phyloP scores from a whole-genome alignment of 2,797 vertebrate species.

The Clamator glandarius region DNA sequence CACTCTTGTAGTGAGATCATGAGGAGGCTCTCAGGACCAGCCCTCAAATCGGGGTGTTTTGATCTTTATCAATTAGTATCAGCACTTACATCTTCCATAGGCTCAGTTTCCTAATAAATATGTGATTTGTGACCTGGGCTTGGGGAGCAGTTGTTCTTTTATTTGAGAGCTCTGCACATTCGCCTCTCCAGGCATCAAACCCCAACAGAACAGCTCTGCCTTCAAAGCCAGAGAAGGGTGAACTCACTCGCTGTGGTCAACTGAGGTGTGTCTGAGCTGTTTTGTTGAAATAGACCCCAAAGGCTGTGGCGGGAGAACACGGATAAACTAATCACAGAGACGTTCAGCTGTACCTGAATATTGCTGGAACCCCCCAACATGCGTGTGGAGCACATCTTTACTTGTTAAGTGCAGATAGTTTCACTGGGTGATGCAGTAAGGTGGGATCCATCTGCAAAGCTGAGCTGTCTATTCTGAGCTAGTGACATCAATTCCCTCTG shows the following conservation, averaged over 20 bases:
- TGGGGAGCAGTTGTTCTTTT: background rate
- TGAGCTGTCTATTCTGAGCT: background rate
- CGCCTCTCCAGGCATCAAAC: background rate
- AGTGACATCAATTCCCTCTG: background rate
- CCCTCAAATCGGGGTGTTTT: background rate
- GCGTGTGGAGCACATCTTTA: background rate
- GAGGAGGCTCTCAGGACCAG: background rate
- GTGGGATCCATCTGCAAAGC: background rate
- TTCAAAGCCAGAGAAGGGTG: background rate
- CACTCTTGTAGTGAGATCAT: background rate
- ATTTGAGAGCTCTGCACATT: background rate
- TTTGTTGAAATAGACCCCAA: background rate
- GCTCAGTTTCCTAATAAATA: background rate
- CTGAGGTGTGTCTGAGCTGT: background rate
- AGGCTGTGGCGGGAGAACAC: background rate
- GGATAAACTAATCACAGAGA: background rate
- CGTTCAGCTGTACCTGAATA: background rate
- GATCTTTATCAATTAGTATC: too few species aligned
- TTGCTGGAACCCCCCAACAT: background rate
- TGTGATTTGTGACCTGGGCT: background rate
- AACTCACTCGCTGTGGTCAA: background rate
- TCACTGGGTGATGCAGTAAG: background rate
- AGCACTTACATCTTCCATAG: background rate
- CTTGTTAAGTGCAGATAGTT: background rate
- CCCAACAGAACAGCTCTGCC: background rate